These are phyloP conservation scores for Burhinus bistriatus DNA, from an alignment of 2,113 vertebrate species.

Conservation along the genomic window DNA sequence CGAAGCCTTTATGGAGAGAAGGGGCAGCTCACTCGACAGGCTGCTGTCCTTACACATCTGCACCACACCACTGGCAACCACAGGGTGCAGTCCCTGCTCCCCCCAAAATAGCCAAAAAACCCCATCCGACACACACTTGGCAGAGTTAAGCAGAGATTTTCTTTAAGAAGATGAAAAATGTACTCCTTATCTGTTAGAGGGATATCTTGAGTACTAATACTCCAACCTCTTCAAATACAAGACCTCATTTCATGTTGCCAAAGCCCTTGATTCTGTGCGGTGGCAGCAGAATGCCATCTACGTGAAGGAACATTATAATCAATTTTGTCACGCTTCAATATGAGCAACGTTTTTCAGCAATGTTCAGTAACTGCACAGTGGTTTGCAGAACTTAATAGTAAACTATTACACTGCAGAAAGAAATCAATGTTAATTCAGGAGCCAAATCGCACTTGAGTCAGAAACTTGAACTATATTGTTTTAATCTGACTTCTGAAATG, in stretches of 20 bases:
- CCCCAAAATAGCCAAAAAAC: too few species aligned
- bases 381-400: neutral
- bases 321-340: neutral
- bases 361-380: neutral
- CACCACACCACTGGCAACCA: neutral
- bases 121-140: neutral
- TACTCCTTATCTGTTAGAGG: neutral
- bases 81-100: fast-evolving
- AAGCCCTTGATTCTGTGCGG: neutral
- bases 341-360: neutral
- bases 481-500: neutral
- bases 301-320: neutral
- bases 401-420: neutral
- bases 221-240: neutral
- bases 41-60: neutral
- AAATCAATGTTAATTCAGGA: conserved; percentile 27
- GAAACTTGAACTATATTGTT: neutral
- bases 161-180: neutral
- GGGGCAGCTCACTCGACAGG: neutral
- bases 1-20: neutral
- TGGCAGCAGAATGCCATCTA: neutral
- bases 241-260: neutral
- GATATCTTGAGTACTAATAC: neutral
- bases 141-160: neutral
- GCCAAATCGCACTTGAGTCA: neutral